Percentiles rank a stretch among this genome's conserved stretches.
These are phyloP conservation scores for Spermophilus dauricus DNA, from an alignment of 2,113 vertebrate species.

Conservation along the genomic window DNA sequence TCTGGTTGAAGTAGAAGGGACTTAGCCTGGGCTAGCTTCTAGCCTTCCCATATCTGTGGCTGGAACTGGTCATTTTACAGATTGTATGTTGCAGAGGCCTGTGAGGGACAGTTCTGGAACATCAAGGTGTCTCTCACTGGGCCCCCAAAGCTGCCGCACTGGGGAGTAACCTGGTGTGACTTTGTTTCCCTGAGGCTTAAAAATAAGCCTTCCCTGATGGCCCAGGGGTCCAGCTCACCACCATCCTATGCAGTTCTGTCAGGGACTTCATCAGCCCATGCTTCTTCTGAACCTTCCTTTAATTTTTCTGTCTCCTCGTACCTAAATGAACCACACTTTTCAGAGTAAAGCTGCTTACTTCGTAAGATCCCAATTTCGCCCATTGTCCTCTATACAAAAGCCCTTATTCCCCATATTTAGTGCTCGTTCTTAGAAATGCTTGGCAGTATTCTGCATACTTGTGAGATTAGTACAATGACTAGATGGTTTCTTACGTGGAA, in stretches of 20 bases:
- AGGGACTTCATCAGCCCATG: accelerated
- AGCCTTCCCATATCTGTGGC: neutral
- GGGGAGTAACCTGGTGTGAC: neutral
- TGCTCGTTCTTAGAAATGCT: too few relatives aligned
- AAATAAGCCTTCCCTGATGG: too few relatives aligned
- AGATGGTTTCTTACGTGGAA: neutral
- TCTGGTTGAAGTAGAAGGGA: neutral
- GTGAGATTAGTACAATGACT: neutral
- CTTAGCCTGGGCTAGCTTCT: neutral
- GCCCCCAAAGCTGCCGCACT: neutral
- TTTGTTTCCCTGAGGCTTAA: neutral
- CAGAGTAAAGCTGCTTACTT: neutral
- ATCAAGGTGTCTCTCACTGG: neutral
- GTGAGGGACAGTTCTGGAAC: neutral
- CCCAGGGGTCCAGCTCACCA: too few relatives aligned
- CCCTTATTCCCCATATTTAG: neutral
- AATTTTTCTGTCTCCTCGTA: neutral
- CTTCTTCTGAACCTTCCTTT: neutral
- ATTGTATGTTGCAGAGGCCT: neutral
- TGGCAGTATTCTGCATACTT: neutral
- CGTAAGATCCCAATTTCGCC: neutral
- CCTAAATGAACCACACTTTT: too few relatives aligned
- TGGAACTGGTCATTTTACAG: neutral
- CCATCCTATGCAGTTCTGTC: neutral
- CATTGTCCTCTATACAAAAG: neutral